Evolutionary conservation across 2,888 invertebrate species (phyloP).

Genomic region (Gymnosoma rotundatum): DNA sequence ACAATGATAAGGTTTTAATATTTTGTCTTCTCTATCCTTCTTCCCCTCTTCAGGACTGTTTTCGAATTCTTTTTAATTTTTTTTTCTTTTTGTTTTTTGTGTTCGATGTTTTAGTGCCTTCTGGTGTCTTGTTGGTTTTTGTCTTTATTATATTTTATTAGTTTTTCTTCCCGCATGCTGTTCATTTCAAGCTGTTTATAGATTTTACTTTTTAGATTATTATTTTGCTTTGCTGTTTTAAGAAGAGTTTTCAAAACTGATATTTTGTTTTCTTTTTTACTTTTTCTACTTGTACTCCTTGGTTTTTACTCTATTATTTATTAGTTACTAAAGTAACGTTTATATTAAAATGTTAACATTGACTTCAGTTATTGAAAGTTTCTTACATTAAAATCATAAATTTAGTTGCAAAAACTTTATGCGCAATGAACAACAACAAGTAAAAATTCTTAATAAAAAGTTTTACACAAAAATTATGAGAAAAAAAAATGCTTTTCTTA

Average conservation of each 20-base stretch:
- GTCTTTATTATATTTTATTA: conserved; percentile 63
- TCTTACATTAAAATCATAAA: conserved; percentile 69
- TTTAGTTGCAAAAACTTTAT: conserved; percentile 29
- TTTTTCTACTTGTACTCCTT: neutral
- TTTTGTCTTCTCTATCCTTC: conserved; percentile 5
- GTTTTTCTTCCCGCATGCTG: conserved; percentile 45
- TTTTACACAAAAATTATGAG: conserved; percentile 30
- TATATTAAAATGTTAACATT: conserved; percentile 66
- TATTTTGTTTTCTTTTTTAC: conserved; percentile 33
- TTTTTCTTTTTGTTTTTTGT: neutral
- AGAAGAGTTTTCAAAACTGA: conserved; percentile 34
- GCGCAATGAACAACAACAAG: neutral
- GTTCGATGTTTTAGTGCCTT: conserved; percentile 33
- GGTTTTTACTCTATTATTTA: conserved; percentile 52
- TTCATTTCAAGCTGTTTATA: conserved; percentile 29
- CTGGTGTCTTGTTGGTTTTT: conserved; percentile 61
- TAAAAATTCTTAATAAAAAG: conserved; percentile 25
- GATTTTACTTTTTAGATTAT: neutral
- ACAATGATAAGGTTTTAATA: conserved; percentile 23
- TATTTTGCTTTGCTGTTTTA: neutral
- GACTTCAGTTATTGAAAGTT: conserved; percentile 69
- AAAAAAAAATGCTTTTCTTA: conserved; percentile 7
- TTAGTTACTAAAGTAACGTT: conserved; percentile 61
- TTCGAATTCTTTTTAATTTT: neutral
- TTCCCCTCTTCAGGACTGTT: neutral